These are phyloP conservation scores for Tragulus kanchil DNA, from an alignment of 2,113 vertebrate genomes.

Conservation along the genomic window DNA sequence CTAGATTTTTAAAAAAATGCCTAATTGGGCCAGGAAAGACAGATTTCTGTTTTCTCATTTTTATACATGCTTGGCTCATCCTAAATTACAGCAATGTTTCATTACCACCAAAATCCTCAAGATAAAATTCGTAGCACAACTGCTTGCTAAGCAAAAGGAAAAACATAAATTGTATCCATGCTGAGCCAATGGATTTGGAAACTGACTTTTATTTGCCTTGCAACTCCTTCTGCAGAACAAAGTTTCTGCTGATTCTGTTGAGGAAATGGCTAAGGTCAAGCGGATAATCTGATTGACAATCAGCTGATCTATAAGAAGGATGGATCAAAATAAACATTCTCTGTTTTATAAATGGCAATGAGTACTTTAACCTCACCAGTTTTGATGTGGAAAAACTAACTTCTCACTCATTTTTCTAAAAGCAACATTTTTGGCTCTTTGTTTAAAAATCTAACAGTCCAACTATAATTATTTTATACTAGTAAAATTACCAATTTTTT, in stretches of 20 bases:
- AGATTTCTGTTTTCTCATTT: slow-evolving; percentile 64
- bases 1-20: neutral
- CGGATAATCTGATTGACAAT: slow-evolving; percentile 74
- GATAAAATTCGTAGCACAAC: slow-evolving; percentile 78
- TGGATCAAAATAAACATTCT: slow-evolving; percentile 40
- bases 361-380: neutral
- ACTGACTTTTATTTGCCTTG: slow-evolving; percentile 71
- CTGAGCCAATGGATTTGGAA: slow-evolving; percentile 81
- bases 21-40: slow-evolving; percentile 63
- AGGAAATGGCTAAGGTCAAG: slow-evolving; percentile 72
- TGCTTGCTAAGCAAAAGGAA: slow-evolving; percentile 83
- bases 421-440: neutral
- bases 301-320: slow-evolving; percentile 68
- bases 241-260: slow-evolving; percentile 79
- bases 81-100: slow-evolving; percentile 82
- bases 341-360: neutral
- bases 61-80: slow-evolving; percentile 65
- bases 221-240: slow-evolving; percentile 47
- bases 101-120: slow-evolving; percentile 79
- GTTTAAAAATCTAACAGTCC: neutral
- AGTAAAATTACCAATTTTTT: neutral
- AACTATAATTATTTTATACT: neutral
- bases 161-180: slow-evolving; percentile 77
- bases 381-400: slow-evolving; percentile 27
- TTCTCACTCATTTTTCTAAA: slow-evolving; percentile 1